Conservation (phyloP, 2,888 invertebrate genomes). For the Tachina grossa region DNA sequence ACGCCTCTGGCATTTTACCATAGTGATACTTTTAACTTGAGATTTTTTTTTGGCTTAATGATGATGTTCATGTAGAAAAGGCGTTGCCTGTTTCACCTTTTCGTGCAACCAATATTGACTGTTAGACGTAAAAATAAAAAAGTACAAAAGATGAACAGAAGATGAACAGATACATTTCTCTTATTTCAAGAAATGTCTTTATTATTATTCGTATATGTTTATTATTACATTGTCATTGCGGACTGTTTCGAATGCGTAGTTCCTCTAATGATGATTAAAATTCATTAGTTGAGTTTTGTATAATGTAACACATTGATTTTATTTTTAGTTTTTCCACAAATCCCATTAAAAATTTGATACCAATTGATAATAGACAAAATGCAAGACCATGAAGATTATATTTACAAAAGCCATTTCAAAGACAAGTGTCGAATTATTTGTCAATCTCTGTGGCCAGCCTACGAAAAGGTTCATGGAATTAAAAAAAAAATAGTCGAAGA, state of each 20-base stretch:
- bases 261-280: conserved; percentile 65
- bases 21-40: conserved; percentile 55
- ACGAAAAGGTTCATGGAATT: conserved; percentile 19
- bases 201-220: conserved; percentile 35
- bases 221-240: conserved; percentile 38
- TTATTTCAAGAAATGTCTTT: conserved; percentile 65
- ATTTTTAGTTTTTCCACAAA: conserved; percentile 46
- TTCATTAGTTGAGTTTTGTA: conserved; percentile 59
- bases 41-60: conserved; percentile 40
- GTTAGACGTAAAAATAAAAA: conserved; percentile 6
- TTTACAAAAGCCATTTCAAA: conserved; percentile 7
- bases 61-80: conserved; percentile 53
- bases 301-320: conserved; percentile 39
- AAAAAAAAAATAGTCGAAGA: neutral
- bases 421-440: conserved; percentile 63
- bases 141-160: conserved; percentile 37
- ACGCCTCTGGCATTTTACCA: conserved; percentile 61
- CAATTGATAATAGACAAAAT: conserved; percentile 45
- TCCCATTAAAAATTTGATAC: conserved; percentile 66
- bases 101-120: conserved; percentile 67
- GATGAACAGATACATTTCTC: conserved; percentile 31
- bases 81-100: conserved; percentile 70
- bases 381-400: conserved; percentile 38
- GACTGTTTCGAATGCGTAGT: neutral
- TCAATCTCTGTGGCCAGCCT: conserved; percentile 40